Percentiles rank a stretch among this genome's conserved stretches.
These are phyloP conservation scores for Alviniconcha strummeri DNA, from an alignment of 2,888 invertebrate genomes.

Conservation along the genomic window DNA sequence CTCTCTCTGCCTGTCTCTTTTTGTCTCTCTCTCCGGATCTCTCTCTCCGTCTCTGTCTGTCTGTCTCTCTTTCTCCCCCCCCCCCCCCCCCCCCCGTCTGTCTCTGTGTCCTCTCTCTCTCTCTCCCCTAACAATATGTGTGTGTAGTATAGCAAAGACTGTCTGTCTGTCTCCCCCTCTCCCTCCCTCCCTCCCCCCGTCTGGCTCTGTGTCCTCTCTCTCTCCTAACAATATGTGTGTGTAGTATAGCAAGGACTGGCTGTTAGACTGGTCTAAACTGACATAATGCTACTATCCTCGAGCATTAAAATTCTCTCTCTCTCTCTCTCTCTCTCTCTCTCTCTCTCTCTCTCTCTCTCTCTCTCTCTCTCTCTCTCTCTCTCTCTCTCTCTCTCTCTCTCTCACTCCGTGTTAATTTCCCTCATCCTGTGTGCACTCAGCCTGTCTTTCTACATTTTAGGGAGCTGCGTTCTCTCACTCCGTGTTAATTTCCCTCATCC, in stretches of 20 bases:
- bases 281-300: background rate
- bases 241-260: background rate
- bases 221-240: background rate
- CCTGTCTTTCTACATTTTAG: too few relatives aligned
- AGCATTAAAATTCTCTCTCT: background rate
- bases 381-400: background rate
- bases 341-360: conserved; percentile 4
- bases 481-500: background rate
- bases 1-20: too few relatives aligned
- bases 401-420: background rate
- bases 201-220: background rate
- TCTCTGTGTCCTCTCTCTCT: background rate
- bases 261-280: too few relatives aligned
- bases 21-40: too few relatives aligned
- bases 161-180: too few relatives aligned
- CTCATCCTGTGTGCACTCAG: too few relatives aligned
- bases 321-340: background rate
- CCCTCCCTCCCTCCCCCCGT: background rate
- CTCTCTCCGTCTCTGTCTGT: too few relatives aligned
- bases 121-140: background rate
- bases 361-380: background rate
- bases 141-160: background rate
- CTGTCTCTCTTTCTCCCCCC: too few relatives aligned
- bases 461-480: too few relatives aligned
- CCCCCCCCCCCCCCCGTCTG: background rate